These are phyloP conservation scores for Meleagris gallopavo DNA, from an alignment of 2,113 vertebrate species.

Conservation along the genomic window DNA sequence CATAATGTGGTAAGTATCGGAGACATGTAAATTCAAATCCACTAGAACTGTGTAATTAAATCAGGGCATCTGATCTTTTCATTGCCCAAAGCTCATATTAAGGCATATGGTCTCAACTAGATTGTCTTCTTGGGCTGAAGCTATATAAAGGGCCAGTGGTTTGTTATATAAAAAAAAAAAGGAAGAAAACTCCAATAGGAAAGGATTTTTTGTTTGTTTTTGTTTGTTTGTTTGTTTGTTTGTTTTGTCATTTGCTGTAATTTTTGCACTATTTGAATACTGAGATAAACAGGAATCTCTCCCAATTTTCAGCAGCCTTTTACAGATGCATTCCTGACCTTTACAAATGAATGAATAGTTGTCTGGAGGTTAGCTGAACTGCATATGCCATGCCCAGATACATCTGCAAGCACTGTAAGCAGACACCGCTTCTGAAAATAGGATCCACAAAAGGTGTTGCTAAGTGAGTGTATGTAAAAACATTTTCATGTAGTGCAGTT, in stretches of 20 bases:
- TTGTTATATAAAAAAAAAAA: neutral
- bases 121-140: neutral
- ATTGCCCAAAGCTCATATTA: neutral
- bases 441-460: slow-evolving; percentile 56
- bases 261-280: neutral
- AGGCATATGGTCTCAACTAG: fast-evolving
- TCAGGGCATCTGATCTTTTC: neutral
- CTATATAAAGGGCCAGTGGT: neutral
- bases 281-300: neutral
- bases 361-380: slow-evolving; percentile 10
- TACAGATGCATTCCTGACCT: neutral
- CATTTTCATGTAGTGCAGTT: neutral
- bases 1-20: neutral
- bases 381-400: neutral
- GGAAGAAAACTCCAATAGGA: neutral
- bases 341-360: neutral
- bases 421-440: slow-evolving; percentile 30
- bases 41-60: neutral
- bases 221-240: neutral
- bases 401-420: slow-evolving; percentile 30
- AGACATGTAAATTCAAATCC: neutral
- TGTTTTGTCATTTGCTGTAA: neutral
- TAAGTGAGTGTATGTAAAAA: slow-evolving; percentile 22
- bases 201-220: neutral
- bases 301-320: neutral